These are phyloP conservation scores for Acanthurus tractus DNA, from an alignment of 2,797 vertebrate genomes.

Conservation along the genomic window DNA sequence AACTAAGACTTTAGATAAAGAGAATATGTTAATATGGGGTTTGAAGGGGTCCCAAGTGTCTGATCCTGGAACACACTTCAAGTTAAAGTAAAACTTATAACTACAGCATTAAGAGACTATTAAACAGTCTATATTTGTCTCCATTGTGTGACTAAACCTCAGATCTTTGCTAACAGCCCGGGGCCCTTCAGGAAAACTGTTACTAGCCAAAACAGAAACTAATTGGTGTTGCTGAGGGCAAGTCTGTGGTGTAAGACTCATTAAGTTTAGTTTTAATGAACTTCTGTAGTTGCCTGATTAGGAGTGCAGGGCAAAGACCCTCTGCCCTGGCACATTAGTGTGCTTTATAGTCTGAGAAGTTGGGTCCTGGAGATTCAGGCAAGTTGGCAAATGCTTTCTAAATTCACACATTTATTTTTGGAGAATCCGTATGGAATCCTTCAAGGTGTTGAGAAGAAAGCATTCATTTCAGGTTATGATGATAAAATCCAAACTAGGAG, in stretches of 20 bases:
- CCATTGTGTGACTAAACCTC: conserved; percentile 41
- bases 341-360: conserved; percentile 62
- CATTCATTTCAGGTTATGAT: conserved; percentile 12
- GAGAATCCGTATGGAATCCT: conserved; percentile 24
- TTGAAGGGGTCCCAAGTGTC: too few species aligned
- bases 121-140: neutral
- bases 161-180: conserved; percentile 50
- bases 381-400: conserved; percentile 35
- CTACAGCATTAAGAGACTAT: neutral
- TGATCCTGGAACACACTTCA: too few species aligned
- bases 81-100: too few species aligned
- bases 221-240: conserved; percentile 70
- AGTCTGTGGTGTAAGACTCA: conserved; percentile 56
- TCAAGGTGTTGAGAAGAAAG: conserved; percentile 25
- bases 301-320: conserved; percentile 62
- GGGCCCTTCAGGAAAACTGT: conserved; percentile 38
- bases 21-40: too few species aligned
- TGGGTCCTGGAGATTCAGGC: conserved; percentile 7
- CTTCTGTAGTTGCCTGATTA: conserved; percentile 66
- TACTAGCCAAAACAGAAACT: conserved; percentile 63
- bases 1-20: too few species aligned
- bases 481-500: neutral
- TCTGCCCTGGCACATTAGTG: conserved; percentile 54
- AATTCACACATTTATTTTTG: conserved; percentile 33
- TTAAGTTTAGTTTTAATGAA: conserved; percentile 76